A percentile compares a stretch with the other conserved stretches of the same genome.
Evolutionary conservation across 2,113 vertebrate species (phyloP).

Genomic region (Lycaon pictus): DNA sequence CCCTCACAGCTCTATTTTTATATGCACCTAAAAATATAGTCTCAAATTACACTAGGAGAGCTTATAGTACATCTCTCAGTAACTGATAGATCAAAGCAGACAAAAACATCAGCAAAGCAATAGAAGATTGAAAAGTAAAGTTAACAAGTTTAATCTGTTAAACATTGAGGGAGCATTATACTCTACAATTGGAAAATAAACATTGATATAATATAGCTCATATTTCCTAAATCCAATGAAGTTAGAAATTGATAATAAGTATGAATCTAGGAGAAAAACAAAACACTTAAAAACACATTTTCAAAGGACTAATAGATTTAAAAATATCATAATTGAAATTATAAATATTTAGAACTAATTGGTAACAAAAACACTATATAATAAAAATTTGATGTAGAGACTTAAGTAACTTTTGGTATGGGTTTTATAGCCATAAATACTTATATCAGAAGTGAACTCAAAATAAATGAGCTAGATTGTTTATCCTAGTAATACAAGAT

Average conservation of each 20-base stretch:
- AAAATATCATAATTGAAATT: neutral
- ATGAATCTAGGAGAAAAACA: neutral
- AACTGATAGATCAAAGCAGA: neutral
- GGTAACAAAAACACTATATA: neutral
- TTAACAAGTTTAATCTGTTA: conserved; percentile 33
- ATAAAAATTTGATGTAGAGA: neutral
- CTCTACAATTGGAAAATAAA: neutral
- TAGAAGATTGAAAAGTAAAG: neutral
- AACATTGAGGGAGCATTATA: neutral
- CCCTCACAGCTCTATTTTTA: neutral
- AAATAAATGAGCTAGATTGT: neutral
- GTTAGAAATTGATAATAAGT: neutral
- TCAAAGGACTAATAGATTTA: neutral
- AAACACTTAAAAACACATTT: neutral
- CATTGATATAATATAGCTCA: neutral
- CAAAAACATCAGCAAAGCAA: neutral
- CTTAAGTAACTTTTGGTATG: neutral
- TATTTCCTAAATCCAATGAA: neutral
- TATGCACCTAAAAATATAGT: neutral
- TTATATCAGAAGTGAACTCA: neutral
- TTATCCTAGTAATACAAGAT: neutral
- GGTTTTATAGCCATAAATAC: neutral
- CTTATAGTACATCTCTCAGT: neutral
- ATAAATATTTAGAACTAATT: neutral
- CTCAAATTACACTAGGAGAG: neutral